Evolutionary conservation across 2,888 invertebrate species (phyloP).

Genomic region (Plusia festucae): DNA sequence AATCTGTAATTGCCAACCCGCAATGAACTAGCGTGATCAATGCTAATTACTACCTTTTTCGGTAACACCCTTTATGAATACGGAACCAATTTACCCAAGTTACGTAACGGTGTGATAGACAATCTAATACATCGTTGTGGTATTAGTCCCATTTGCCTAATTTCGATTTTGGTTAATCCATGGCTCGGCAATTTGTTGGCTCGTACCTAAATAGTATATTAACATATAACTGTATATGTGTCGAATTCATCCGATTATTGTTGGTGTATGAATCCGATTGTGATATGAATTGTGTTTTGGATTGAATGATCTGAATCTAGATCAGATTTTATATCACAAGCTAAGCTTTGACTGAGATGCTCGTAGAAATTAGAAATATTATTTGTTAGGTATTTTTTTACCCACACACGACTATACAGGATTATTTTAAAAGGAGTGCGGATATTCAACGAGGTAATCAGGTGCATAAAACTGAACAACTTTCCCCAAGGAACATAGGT

Average conservation of each 20-base stretch:
- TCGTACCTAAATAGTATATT: slow-evolving; percentile 29
- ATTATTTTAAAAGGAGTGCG: too few relatives aligned
- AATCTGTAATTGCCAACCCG: too few relatives aligned
- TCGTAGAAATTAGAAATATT: too few relatives aligned
- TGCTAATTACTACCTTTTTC: too few relatives aligned
- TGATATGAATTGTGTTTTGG: slow-evolving; percentile 16
- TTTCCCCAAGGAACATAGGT: too few relatives aligned
- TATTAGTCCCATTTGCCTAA: slow-evolving; percentile 67
- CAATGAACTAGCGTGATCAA: too few relatives aligned
- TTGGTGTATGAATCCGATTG: slow-evolving; percentile 7
- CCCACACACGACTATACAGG: too few relatives aligned
- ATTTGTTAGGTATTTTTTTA: too few relatives aligned
- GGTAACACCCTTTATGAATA: too few relatives aligned
- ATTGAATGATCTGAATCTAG: not conserved
- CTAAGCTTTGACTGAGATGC: too few relatives aligned
- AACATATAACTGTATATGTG: slow-evolving; percentile 12
- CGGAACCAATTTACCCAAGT: not conserved
- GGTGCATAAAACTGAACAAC: too few relatives aligned
- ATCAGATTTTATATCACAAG: not conserved
- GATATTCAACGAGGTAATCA: too few relatives aligned
- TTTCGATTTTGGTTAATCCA: slow-evolving; percentile 67
- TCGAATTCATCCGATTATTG: slow-evolving; percentile 32
- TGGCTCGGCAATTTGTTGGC: slow-evolving; percentile 55
- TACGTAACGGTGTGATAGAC: slow-evolving; percentile 49
- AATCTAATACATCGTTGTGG: slow-evolving; percentile 56